Conservation (phyloP, 2,113 vertebrate genomes). For the Gavialis gangeticus region DNA sequence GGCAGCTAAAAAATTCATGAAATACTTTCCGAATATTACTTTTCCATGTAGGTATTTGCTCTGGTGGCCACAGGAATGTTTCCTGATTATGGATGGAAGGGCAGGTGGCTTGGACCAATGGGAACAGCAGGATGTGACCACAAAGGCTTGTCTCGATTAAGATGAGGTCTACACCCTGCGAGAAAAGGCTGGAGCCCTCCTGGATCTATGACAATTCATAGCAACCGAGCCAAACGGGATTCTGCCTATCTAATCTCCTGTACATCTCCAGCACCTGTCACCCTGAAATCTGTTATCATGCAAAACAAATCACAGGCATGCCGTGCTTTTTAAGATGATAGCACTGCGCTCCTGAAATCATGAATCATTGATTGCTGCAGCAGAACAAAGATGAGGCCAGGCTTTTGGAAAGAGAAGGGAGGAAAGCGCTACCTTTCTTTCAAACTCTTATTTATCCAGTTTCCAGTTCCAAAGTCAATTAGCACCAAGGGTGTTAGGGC, state of each 20-base stretch:
- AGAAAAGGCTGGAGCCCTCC: constrained; percentile 39
- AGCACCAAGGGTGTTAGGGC: constrained; percentile 32
- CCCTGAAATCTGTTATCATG: constrained; percentile 63
- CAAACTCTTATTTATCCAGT: constrained; percentile 4
- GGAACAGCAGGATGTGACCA: not conserved
- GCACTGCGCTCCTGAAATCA: constrained; percentile 36
- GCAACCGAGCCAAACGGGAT: constrained; percentile 43
- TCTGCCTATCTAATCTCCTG: constrained; percentile 45
- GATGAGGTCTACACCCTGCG: not conserved
- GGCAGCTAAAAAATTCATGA: constrained; percentile 44
- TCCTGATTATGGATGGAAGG: constrained; percentile 33
- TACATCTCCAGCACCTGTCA: constrained; percentile 54
- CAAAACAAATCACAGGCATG: constrained; percentile 70
- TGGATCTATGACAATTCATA: constrained; percentile 33
- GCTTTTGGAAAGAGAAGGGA: constrained; percentile 56
- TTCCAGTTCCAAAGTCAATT: constrained; percentile 45
- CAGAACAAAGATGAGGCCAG: constrained; percentile 62
- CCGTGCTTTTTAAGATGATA: constrained; percentile 41
- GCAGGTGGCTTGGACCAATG: constrained; percentile 14
- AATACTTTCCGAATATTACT: constrained; percentile 58
- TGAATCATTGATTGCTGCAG: constrained; percentile 71
- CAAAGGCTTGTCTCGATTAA: constrained; percentile 34
- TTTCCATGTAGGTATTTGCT: constrained; percentile 48
- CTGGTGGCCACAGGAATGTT: constrained; percentile 63
- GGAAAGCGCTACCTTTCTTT: constrained; percentile 34